Evolutionary conservation across 1,140 invertebrate species (phyloP).

Genomic region (Drosophila subobscura): DNA sequence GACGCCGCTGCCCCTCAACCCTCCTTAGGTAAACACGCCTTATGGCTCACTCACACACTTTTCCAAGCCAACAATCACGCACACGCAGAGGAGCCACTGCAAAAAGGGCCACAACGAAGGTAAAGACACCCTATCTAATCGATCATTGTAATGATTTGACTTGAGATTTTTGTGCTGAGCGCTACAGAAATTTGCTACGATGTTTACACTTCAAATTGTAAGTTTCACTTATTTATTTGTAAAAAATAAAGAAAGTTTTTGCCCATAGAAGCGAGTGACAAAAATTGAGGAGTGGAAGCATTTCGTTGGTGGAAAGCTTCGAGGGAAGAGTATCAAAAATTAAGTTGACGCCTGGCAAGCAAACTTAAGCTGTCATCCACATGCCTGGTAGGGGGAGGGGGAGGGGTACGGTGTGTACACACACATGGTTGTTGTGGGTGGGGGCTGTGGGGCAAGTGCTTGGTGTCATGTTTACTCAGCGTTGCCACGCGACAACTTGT

Average conservation of each 20-base stretch:
- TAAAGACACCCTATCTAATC: neutral
- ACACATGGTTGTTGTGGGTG: conserved; percentile 1
- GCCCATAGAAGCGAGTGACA: no score
- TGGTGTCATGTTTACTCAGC: conserved; percentile 61
- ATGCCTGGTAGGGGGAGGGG: conserved; percentile 29
- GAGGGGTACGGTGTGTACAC: neutral
- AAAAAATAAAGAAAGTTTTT: no score
- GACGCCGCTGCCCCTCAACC: neutral
- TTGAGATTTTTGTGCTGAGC: no score
- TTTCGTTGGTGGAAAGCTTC: neutral
- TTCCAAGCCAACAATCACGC: neutral
- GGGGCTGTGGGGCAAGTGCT: neutral
- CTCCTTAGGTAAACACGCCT: conserved; percentile 59
- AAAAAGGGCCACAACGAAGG: neutral
- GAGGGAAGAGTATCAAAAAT: conserved; percentile 52
- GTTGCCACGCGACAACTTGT: conserved; percentile 78
- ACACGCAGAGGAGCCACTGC: neutral
- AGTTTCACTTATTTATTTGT: no score
- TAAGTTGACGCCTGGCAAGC: conserved; percentile 73
- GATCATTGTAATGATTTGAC: no score
- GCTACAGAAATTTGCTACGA: no score
- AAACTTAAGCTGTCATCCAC: conserved; percentile 74
- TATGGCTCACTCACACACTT: conserved; percentile 16
- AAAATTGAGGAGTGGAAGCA: no score
- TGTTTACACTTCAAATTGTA: no score